Evolutionary conservation across 2,113 vertebrate species (phyloP).

Genomic region (Oryzias celebensis): DNA sequence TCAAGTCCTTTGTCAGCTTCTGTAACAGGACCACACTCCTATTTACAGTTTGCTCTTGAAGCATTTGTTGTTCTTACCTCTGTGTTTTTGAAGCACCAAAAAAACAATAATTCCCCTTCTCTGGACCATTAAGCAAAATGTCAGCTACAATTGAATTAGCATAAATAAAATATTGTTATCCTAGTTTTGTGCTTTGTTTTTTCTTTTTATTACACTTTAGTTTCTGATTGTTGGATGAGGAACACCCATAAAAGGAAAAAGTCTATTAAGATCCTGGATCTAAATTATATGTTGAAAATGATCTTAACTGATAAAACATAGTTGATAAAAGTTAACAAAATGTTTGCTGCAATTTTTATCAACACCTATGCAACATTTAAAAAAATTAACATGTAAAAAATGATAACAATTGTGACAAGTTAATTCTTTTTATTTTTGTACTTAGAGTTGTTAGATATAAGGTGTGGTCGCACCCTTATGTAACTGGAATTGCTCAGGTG

Average conservation of each 20-base stretch:
- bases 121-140: conserved; percentile 67
- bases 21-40: conserved; percentile 67
- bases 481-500: no score
- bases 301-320: no score
- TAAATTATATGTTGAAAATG: no score
- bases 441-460: no score
- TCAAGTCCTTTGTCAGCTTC: conserved; percentile 30
- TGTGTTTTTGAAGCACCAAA: conserved; percentile 53
- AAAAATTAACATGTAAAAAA: no score
- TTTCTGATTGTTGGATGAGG: not conserved
- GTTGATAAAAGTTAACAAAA: no score
- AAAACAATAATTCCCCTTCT: conserved; percentile 23
- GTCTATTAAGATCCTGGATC: no score
- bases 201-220: not conserved
- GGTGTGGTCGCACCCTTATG: no score
- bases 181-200: conserved; percentile 24
- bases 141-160: conserved; percentile 53
- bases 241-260: not conserved
- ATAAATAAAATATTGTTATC: conserved; percentile 66
- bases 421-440: no score
- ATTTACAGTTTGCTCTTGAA: conserved; percentile 60
- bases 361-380: no score
- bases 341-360: no score
- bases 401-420: no score
- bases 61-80: conserved; percentile 52